A percentile compares a stretch with the other conserved stretches of the same genome.
Conservation (phyloP, 2,797 vertebrate genomes). For the Podarcis lilfordi region DNA sequence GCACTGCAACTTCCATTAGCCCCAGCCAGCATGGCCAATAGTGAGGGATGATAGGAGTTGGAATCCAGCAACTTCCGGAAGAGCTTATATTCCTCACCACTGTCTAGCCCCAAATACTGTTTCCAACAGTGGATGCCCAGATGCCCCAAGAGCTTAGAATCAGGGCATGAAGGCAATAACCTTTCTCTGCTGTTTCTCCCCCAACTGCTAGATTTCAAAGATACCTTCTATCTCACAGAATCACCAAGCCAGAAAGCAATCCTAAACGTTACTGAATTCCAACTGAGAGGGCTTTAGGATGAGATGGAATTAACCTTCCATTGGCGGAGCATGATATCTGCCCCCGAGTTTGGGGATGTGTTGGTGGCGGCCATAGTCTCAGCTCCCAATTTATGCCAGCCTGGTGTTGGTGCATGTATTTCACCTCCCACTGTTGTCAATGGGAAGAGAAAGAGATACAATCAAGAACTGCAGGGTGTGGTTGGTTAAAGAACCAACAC, state of each 20-base stretch:
- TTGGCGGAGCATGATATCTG: not conserved
- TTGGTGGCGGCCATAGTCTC: too few relatives aligned
- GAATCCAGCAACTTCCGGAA: too few relatives aligned
- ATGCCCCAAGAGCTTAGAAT: not conserved
- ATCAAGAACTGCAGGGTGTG: not conserved
- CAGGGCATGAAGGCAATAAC: not conserved
- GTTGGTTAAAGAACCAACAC: not conserved
- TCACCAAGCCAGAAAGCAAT: not conserved
- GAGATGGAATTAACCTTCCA: not conserved
- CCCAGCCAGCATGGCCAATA: too few relatives aligned
- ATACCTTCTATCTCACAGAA: not conserved
- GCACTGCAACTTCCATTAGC: too few relatives aligned
- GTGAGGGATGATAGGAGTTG: too few relatives aligned
- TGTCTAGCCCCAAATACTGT: not conserved
- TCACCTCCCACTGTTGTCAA: not conserved
- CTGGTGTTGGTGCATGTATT: not conserved
- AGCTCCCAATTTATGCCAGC: too few relatives aligned
- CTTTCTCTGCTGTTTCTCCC: not conserved
- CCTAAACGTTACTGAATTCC: not conserved
- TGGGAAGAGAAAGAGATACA: not conserved
- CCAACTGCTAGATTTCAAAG: not conserved
- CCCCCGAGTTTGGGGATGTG: too few relatives aligned
- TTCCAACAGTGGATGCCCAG: not conserved
- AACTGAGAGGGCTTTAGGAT: not conserved
- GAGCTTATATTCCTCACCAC: not conserved